These are phyloP conservation scores for Esox niger DNA, from an alignment of 2,113 vertebrate genomes.

Conservation along the genomic window DNA sequence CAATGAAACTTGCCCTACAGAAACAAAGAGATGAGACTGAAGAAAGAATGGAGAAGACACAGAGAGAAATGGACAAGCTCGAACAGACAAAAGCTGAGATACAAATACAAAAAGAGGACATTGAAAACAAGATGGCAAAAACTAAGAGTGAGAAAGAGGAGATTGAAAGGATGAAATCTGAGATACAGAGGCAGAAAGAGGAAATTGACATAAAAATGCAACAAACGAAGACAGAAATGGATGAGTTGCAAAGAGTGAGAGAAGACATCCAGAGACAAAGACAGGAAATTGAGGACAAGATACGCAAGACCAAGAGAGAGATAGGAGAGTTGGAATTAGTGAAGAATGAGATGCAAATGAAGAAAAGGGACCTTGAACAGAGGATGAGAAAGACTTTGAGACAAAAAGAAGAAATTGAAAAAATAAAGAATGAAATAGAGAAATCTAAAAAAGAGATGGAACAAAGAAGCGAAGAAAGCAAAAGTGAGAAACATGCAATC, in stretches of 20 bases:
- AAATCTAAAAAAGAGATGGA: conserved; percentile 23
- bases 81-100: conserved; percentile 33
- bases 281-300: conserved; percentile 28
- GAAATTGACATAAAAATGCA: conserved; percentile 18
- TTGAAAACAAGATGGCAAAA: neutral
- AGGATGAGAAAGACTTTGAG: conserved; percentile 28
- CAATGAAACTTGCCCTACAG: conserved; percentile 30
- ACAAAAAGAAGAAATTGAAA: conserved; percentile 37
- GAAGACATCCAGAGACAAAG: conserved; percentile 26
- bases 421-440: conserved; percentile 29
- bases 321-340: conserved; percentile 51
- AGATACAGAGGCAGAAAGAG: neutral
- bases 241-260: conserved; percentile 19
- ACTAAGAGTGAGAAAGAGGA: neutral
- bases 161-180: neutral
- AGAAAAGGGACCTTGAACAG: conserved; percentile 40
- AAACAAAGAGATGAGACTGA: conserved; percentile 24
- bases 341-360: conserved; percentile 46
- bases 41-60: conserved; percentile 30
- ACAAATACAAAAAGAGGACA: neutral
- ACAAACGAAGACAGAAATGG: conserved; percentile 17
- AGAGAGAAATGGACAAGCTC: conserved; percentile 14
- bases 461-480: neutral
- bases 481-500: neutral
- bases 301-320: conserved; percentile 34